Percentiles rank a stretch among this genome's conserved stretches.
Evolutionary conservation across 2,797 vertebrate genomes (phyloP).

Genomic region (Caiman crocodilus): DNA sequence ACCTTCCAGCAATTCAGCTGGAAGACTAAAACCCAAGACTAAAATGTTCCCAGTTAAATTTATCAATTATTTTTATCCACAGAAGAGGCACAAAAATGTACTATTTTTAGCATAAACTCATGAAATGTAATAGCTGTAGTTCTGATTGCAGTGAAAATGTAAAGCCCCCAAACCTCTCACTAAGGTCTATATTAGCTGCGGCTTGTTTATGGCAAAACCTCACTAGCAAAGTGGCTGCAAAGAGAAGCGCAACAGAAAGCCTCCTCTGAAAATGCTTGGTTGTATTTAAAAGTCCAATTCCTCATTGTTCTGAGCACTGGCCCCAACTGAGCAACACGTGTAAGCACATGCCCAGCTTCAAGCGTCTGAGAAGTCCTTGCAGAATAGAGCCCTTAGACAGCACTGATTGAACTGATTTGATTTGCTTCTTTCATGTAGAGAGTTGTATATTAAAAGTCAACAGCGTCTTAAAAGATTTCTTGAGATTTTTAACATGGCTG

Average conservation of each 20-base stretch:
- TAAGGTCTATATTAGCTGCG: constrained; percentile 28
- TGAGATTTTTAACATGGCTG: constrained; percentile 58
- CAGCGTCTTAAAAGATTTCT: constrained; percentile 54
- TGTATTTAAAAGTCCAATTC: fast-evolving
- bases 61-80: constrained; percentile 49
- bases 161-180: not conserved
- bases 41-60: constrained; percentile 39
- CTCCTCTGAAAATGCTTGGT: not conserved
- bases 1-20: not conserved
- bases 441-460: not conserved
- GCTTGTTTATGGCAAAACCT: constrained; percentile 27
- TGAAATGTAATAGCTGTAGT: constrained; percentile 55
- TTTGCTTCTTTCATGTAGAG: constrained; percentile 42
- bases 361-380: constrained; percentile 3
- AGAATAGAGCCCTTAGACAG: constrained; percentile 31
- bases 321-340: not conserved
- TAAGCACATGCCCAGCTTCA: not conserved
- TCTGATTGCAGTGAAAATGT: constrained; percentile 38
- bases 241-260: not conserved
- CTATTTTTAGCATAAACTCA: constrained; percentile 68
- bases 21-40: constrained; percentile 12
- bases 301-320: not conserved
- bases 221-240: constrained; percentile 17
- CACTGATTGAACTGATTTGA: constrained; percentile 51
- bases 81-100: constrained; percentile 54